These are phyloP conservation scores for Alsophila aescularia DNA, from an alignment of 2,888 invertebrate genomes.

Conservation along the genomic window DNA sequence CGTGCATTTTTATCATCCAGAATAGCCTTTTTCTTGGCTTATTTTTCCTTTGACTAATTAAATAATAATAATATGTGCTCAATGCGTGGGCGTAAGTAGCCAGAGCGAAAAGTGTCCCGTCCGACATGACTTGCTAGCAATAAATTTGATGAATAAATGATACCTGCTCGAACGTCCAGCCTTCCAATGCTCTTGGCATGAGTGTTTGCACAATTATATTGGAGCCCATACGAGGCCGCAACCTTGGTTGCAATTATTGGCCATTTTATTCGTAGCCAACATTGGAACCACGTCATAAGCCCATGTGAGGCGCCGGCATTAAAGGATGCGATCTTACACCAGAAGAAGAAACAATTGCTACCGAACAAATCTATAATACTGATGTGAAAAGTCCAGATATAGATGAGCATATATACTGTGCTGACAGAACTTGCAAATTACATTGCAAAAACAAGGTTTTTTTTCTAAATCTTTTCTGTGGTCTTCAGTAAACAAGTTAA, in stretches of 20 bases:
- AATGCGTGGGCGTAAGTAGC: slow-evolving; percentile 16
- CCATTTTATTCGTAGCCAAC: slow-evolving; percentile 14
- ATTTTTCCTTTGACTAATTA: slow-evolving; percentile 9
- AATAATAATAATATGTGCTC: slow-evolving; percentile 15
- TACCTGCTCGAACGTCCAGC: slow-evolving; percentile 11
- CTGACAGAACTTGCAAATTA: too few relatives aligned
- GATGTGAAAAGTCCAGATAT: too few relatives aligned
- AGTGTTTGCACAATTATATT: slow-evolving; percentile 18
- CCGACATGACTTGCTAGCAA: slow-evolving; percentile 16
- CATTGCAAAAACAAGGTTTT: too few relatives aligned
- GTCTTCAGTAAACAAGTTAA: too few relatives aligned
- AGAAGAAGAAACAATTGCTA: too few relatives aligned
- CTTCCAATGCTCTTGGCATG: slow-evolving; percentile 22
- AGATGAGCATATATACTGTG: too few relatives aligned
- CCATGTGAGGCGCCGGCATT: slow-evolving; percentile 9
- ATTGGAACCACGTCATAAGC: slow-evolving; percentile 13
- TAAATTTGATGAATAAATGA: slow-evolving; percentile 13
- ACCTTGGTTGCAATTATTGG: slow-evolving; percentile 17
- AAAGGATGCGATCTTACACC: too few relatives aligned
- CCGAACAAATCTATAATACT: too few relatives aligned
- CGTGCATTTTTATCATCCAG: slow-evolving; percentile 9
- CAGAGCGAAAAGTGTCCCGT: slow-evolving; percentile 15
- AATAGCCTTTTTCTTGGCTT: slow-evolving; percentile 6
- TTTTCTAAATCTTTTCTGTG: too few relatives aligned
- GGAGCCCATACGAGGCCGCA: slow-evolving; percentile 11